Evolutionary conservation across 1,140 invertebrate species (phyloP).

Genomic region (Conus betulinus): DNA sequence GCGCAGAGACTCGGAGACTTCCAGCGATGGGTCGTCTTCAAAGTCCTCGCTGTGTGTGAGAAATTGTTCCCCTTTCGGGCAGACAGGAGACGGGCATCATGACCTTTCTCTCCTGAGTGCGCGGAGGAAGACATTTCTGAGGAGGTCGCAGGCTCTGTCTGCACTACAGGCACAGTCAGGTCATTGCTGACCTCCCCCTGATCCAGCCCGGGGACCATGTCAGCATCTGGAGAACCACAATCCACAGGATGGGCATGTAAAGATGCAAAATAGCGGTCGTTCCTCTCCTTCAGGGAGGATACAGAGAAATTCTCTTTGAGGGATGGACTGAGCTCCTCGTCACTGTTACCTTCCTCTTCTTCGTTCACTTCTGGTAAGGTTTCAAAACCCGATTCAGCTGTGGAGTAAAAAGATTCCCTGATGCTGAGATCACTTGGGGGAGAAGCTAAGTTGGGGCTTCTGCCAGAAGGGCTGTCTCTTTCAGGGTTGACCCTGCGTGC

Average conservation of each 20-base stretch:
- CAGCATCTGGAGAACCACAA: neutral
- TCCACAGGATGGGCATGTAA: neutral
- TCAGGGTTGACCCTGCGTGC: constrained; percentile 28
- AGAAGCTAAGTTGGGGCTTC: constrained; percentile 38
- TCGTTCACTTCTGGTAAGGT: constrained; percentile 40
- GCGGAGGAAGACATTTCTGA: constrained; percentile 28
- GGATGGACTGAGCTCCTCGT: constrained; percentile 45
- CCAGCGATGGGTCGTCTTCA: constrained; percentile 43
- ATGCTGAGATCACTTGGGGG: constrained; percentile 30
- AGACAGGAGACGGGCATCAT: constrained; percentile 8
- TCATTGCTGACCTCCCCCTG: neutral
- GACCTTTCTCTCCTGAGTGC: neutral
- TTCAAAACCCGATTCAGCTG: constrained; percentile 51
- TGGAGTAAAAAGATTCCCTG: constrained; percentile 56
- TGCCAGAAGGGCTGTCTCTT: constrained; percentile 41
- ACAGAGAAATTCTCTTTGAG: constrained; percentile 59
- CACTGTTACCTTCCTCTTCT: constrained; percentile 35
- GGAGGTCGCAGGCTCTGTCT: constrained; percentile 8
- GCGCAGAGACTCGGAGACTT: constrained; percentile 45
- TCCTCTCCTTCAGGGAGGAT: constrained; percentile 55
- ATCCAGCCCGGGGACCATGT: neutral
- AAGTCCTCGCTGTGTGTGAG: constrained; percentile 31
- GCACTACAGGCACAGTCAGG: neutral
- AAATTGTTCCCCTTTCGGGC: neutral
- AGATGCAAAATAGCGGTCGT: constrained; percentile 26